Base-by-base conservation (phyloP, 2,888 invertebrate species). In the Anorthoa munda region DNA sequence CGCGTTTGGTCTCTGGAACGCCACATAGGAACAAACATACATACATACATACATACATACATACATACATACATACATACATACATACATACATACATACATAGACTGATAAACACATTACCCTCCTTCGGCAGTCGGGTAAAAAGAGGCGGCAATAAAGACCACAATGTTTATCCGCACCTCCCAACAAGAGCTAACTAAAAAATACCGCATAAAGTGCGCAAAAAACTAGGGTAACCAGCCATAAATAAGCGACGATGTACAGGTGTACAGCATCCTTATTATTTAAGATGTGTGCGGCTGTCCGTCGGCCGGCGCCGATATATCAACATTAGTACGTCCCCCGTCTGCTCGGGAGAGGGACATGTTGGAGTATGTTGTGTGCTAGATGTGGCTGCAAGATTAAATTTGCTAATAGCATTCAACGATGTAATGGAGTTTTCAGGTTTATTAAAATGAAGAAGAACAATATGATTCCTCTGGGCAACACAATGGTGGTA, bases 291-390 rank as follows among this genome's bases (percentile, higher is more conserved):
- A 92, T 93, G 92, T 93, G 91, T 87, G 90, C 88, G 92, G 89
- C 92, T 91, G 95, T 95, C 94, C 93, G 93, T 95, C 95, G 93
- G 91, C 92, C 93, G 91, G 92, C 83, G 89, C 94, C 95, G 95
- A 96, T 96, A 95, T 95, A 95, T 96, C 96, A 94, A 95, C 96
- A 96, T 96, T 96, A 96, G 94, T 90, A 84, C 92, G 94, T 94
- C 94, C 94, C 93, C 92, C 84, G 94, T 90, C 93, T 92, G 87
- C 87, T 79, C 82, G 87, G 83, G 88, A 88, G 89, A 92, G 92
- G 92, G 90, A 92, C 91, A 91, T 89, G 89, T 78, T 80, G 86
- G 83, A 68, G 0, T 64, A 67, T 0, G 5, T 12, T 0, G 3
- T 5, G 0, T 0, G 3, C 91, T 93, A 82, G 94, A 95, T 81